Evolutionary conservation across 2,888 invertebrate species (phyloP), one percentile per base, ranked within the genome.

Genomic region (Selenia dentaria): DNA sequence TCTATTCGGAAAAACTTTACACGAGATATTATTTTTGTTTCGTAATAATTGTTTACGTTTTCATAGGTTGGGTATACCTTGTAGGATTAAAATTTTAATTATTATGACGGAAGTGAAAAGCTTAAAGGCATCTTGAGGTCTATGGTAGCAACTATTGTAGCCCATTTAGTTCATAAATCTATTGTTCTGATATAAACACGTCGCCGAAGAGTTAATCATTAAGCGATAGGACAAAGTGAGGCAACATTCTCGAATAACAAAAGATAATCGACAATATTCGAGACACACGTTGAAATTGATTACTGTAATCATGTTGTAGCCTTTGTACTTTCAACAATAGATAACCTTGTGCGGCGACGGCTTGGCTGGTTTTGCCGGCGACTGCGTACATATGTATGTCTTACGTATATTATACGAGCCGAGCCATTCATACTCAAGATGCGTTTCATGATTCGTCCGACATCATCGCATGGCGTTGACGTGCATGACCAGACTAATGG

Each of bases 391-490:
- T 16, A 58, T 57, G 39, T 59, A 51, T 57, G 63, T 61, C 59
- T 64, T 67, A 69, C 71, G 62, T 59, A 63, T 57, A 59, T 54
- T 45, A n/a, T 4, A 16, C 16, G 16, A 16, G 16, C 4, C 3
- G 16, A 53, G 52, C 56, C 73, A 78, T 82, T 79, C 74, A 76
- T 71, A 64, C 60, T 54, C 56, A 59, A 51, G 66, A 63, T 72
- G 71, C 70, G 68, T 71, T 59, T 22, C 6, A 22, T 22, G 22
- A 22, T 22, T 56, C 43, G 53, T 59, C 57, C 54, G 64, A 71
- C 71, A 72, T 74, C 66, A 70, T 74, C 78, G 71, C 76, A 69
- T 69, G 74, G 70, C 63, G 66, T 69, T 79, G 80, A 78, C 76
- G 79, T 74, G 70, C 58, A 64, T 64, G 50, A 56, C 57, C 59